Evolutionary conservation across 2,113 vertebrate genomes (phyloP), one percentile per base, ranked within the genome.

Genomic region (Psilopogon haemacephalus): DNA sequence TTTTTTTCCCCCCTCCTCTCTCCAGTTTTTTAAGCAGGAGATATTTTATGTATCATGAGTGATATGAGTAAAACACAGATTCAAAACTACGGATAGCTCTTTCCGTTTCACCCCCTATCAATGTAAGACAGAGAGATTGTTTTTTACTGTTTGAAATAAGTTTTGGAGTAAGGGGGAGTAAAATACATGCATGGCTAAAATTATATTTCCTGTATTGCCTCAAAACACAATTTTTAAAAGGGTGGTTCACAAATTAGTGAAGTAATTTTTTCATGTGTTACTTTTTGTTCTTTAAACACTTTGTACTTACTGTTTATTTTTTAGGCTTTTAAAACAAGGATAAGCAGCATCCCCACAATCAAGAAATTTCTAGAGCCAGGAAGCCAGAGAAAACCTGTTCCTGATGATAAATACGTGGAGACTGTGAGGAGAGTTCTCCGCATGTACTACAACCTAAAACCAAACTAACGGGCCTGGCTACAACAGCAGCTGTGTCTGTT

Each of bases 311-410:
- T 33, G 26, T 92, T 94, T 77, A 26, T 4, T 46, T 83, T 93
- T 76, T 84, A 99, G 98, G 94, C 97, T n/a, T 99, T 98, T 85
- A 97, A 98, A 78, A 95, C 92, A 24, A 98, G 97, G 88, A 98
- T 98, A 94, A 98, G 83, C 54, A 92, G 13, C 32, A 83, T 98
- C 30, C 98, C 98, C 2, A 96, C 96, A 64, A 97, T 99, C 94
- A 96, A 91, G 52, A 98, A 93, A 84, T 99, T 99, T 89, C 96
- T 99, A 68, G 95, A 98, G 78, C 98, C 98, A 2, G 98, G 98
- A 77, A 99, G 98, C 95, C 97, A 98, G 86, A 98, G 98, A 84
- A 99, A 98, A 86, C 97, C 97, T 10, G 95, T 96, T 16, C 97
- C 98, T 3, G 98, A 98, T 88, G 98, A 98, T 6, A 86, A 67